Percentiles rank a stretch among this genome's conserved stretches.
These are phyloP conservation scores for Sweltsa coloradensis DNA, from an alignment of 1,140 invertebrate species.

Conservation along the genomic window DNA sequence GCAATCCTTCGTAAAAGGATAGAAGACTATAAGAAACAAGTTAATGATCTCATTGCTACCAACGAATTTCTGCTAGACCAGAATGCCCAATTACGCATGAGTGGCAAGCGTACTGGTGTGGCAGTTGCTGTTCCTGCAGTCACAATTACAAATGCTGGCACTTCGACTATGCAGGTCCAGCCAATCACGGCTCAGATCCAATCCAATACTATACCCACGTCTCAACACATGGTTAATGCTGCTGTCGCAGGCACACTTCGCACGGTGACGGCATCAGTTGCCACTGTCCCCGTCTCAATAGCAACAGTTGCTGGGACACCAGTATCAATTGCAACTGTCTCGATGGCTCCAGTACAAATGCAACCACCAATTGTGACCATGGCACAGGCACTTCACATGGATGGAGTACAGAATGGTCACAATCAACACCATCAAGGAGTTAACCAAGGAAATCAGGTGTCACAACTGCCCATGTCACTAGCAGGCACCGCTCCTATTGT, in stretches of 20 bases:
- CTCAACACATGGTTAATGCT: conserved; percentile 18
- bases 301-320: conserved; percentile 35
- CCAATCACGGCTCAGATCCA: conserved; percentile 14
- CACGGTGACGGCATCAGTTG: conserved; percentile 45
- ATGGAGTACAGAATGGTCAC: conserved; percentile 31
- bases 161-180: conserved; percentile 19
- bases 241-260: conserved; percentile 36
- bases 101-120: conserved; percentile 40
- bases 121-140: conserved; percentile 28
- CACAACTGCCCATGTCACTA: conserved; percentile 27
- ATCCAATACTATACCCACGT: conserved; percentile 13
- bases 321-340: conserved; percentile 42
- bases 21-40: conserved; percentile 59
- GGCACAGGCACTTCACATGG: too few relatives aligned
- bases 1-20: conserved; percentile 53
- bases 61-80: conserved; percentile 72
- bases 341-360: conserved; percentile 40
- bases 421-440: conserved; percentile 25
- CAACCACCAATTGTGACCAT: conserved; percentile 46
- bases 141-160: conserved; percentile 18
- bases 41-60: conserved; percentile 56
- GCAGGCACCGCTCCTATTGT: conserved; percentile 39
- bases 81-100: conserved; percentile 60
- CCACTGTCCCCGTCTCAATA: conserved; percentile 49
- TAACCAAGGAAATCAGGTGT: conserved; percentile 23